These are phyloP conservation scores for Agrotis puta DNA, from an alignment of 2,888 invertebrate genomes.

Conservation along the genomic window DNA sequence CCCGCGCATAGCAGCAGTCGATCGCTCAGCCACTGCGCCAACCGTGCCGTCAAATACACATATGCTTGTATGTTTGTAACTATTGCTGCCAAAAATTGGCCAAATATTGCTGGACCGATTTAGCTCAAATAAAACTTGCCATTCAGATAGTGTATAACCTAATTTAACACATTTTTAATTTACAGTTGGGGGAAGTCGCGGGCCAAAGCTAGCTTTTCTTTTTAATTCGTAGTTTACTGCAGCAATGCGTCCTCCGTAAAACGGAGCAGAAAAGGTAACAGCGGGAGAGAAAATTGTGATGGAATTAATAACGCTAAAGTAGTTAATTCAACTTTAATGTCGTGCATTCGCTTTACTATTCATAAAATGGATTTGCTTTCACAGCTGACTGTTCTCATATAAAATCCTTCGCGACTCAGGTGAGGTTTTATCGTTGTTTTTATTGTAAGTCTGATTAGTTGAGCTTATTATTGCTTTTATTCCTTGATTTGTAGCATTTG, in stretches of 20 bases:
- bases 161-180: no score
- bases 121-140: no score
- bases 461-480: not conserved
- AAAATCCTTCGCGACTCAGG: not conserved
- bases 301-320: constrained; percentile 44
- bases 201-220: constrained; percentile 37
- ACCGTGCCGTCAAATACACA: no score
- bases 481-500: constrained; percentile 8
- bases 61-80: no score
- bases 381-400: constrained; percentile 8
- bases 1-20: no score
- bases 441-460: not conserved
- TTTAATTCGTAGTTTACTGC: constrained; percentile 26
- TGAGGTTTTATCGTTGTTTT: constrained; percentile 24
- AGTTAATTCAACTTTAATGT: constrained; percentile 39
- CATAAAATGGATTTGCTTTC: constrained; percentile 41
- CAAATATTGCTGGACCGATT: no score
- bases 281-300: constrained; percentile 38
- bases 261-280: constrained; percentile 29
- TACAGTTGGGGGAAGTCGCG: no score
- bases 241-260: constrained; percentile 28
- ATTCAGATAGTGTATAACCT: no score
- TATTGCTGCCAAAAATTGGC: no score
- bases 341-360: constrained; percentile 44
- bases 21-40: no score